Base-by-base conservation (phyloP, 2,888 invertebrate species). In the Clanis bilineata region DNA sequence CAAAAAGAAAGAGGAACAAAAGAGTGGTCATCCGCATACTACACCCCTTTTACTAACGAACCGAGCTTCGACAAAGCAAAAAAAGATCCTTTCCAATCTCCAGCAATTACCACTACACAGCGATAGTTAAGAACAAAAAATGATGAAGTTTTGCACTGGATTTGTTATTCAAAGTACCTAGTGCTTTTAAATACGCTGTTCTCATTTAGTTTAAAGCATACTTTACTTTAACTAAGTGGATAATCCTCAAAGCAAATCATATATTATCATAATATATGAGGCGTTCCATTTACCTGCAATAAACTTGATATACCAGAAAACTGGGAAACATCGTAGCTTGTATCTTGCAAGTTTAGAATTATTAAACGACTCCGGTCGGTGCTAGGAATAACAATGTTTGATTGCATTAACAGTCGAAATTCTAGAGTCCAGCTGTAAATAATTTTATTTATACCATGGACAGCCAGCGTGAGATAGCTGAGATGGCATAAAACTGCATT, bases 1-100 rank as follows among this genome's bases (percentile, higher is more conserved):
- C 22, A 45, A n/a, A 39, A 39, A 25, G 74, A 66, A 70, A 66
- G 60, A 71, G 69, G 71, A 75, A 80, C 74, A 79, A 80, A 71
- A 72, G 68, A 66, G 62, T 66, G 69, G 71, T 72, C 70, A 68
- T 69, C 74, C 68, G 63, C 69, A 65, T 68, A 63, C 63, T 64
- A 63, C 64, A 18, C 43, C 61, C 68, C 67, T 68, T 62, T 65
- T 65, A 61, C 70, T 76, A 70, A 78, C 74, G 74, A 78, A 78
- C 68, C 75, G 56, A 64, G 66, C 65, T 64, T 66, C 57, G 64
- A 59, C 67, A 67, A 69, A 69, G 60, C 64, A 71, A 72, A 76
- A 73, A 71, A 59, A 64, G 62, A 68, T 64, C 56, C 61, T 64
- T n/a, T n/a, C n/a, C n/a, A n/a, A n/a, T n/a, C n/a, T 64, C 66